Conservation (phyloP, 1,140 invertebrate species). For the Hydropsyche tenuis region DNA sequence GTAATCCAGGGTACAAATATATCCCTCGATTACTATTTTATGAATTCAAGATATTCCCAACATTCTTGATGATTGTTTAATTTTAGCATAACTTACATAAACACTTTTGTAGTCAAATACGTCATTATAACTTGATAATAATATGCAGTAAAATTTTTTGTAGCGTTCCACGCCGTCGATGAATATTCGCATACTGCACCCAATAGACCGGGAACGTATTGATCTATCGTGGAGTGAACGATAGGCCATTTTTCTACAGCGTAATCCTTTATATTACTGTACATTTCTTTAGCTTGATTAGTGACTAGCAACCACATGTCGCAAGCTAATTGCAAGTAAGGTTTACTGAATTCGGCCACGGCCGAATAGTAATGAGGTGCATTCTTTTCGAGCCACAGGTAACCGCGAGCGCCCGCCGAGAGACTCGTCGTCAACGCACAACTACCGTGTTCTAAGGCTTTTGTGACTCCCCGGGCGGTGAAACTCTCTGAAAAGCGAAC, state of each 20-base stretch:
- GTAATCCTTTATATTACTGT: slow-evolving; percentile 63
- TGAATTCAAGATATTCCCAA: too few relatives aligned
- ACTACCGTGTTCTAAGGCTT: slow-evolving; percentile 66
- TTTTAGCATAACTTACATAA: slow-evolving; percentile 70
- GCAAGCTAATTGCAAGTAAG: slow-evolving; percentile 67
- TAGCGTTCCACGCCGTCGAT: slow-evolving; percentile 54
- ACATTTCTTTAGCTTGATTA: slow-evolving; percentile 63
- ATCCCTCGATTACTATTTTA: too few relatives aligned
- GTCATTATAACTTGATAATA: slow-evolving; percentile 60
- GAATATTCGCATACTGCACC: slow-evolving; percentile 64
- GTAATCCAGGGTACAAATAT: too few relatives aligned
- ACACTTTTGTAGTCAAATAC: slow-evolving; percentile 74
- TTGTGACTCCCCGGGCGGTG: slow-evolving; percentile 66
- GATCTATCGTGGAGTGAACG: slow-evolving; percentile 68
- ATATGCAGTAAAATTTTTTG: slow-evolving; percentile 59
- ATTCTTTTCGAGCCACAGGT: slow-evolving; percentile 69
- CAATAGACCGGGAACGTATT: slow-evolving; percentile 72
- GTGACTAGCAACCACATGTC: slow-evolving; percentile 64
- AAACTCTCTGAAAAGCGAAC: slow-evolving; percentile 60
- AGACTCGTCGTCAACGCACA: slow-evolving; percentile 65
- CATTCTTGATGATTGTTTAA: too few relatives aligned
- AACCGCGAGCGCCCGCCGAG: slow-evolving; percentile 64
- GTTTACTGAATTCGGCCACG: slow-evolving; percentile 63
- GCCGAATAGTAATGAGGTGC: slow-evolving; percentile 70
- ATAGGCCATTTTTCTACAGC: slow-evolving; percentile 68